These are phyloP conservation scores for Merluccius polli DNA, from an alignment of 2,797 vertebrate species.

Conservation along the genomic window DNA sequence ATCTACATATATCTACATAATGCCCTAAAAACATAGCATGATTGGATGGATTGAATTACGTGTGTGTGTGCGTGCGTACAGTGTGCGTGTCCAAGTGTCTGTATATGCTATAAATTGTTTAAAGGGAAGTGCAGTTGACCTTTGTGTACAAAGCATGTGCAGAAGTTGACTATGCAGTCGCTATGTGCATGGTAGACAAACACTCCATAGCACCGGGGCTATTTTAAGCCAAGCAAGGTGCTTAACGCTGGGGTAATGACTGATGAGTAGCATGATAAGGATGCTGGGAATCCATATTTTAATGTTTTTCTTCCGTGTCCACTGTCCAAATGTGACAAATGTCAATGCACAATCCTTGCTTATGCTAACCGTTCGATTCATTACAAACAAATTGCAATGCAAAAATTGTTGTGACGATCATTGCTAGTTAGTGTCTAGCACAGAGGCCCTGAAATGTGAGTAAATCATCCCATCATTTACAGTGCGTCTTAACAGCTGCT, in stretches of 20 bases:
- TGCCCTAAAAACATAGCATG: no score
- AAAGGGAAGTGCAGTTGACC: constrained; percentile 36
- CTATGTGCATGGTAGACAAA: constrained; percentile 63
- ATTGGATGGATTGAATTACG: background rate
- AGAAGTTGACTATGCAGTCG: constrained; percentile 46
- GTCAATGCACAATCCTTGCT: background rate
- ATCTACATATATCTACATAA: no score
- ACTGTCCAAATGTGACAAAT: background rate
- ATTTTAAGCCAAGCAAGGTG: constrained; percentile 64
- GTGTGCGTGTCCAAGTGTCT: constrained; percentile 6
- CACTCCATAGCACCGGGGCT: constrained; percentile 57
- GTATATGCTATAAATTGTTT: constrained; percentile 40
- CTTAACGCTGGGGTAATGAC: constrained; percentile 34
- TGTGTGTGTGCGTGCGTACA: background rate
- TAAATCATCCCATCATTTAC: constrained; percentile 47
- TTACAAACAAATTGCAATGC: background rate
- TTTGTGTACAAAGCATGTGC: constrained; percentile 58
- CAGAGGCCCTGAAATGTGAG: constrained; percentile 32
- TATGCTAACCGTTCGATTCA: background rate
- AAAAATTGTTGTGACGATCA: constrained; percentile 17
- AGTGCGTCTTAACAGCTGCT: constrained; percentile 54
- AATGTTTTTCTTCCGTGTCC: background rate
- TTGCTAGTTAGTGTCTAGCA: constrained; percentile 18
- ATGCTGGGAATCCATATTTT: background rate
- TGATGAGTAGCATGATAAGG: constrained; percentile 13